phyloP scores from a whole-genome alignment of 1,140 invertebrate species.

The Nylanderia fulva region DNA sequence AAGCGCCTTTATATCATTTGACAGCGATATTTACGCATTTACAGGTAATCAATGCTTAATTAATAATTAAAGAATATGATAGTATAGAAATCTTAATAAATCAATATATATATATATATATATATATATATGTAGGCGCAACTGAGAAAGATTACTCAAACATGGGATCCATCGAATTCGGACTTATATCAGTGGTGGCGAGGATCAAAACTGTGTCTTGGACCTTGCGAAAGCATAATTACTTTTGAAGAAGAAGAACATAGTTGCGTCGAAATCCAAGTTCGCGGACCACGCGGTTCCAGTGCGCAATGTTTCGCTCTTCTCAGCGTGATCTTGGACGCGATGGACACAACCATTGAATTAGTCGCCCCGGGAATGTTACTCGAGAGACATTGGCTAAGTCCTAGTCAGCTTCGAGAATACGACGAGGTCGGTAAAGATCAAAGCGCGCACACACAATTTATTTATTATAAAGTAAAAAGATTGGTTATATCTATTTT shows the following conservation, averaged over 20 bases:
- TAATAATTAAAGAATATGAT: slow-evolving; percentile 23
- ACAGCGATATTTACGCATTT: slow-evolving; percentile 90
- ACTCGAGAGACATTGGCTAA: slow-evolving; percentile 89
- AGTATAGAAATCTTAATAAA: neutral
- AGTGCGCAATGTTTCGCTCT: slow-evolving; percentile 90
- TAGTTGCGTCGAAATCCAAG: slow-evolving; percentile 90
- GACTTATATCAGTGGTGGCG: slow-evolving; percentile 94
- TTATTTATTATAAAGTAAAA: slow-evolving; percentile 10
- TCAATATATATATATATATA: too few relatives aligned
- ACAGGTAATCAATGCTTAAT: slow-evolving; percentile 86
- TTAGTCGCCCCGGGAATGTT: slow-evolving; percentile 90
- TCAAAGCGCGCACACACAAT: neutral
- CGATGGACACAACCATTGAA: slow-evolving; percentile 89
- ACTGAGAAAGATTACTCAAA: slow-evolving; percentile 87
- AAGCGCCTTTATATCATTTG: slow-evolving; percentile 88
- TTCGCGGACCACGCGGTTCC: slow-evolving; percentile 89
- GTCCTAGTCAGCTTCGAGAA: slow-evolving; percentile 87
- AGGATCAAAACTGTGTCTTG: slow-evolving; percentile 92
- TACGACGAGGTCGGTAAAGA: slow-evolving; percentile 80
- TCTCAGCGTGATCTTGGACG: slow-evolving; percentile 90
- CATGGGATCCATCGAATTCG: slow-evolving; percentile 88
- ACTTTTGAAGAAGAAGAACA: slow-evolving; percentile 89
- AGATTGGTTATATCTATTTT: neutral
- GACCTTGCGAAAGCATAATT: slow-evolving; percentile 90
- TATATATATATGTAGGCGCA: too few relatives aligned